Evolutionary conservation across 2,888 invertebrate genomes (phyloP), one percentile per base, ranked within the genome.

Genomic region (Ptycholaimellus sp.): DNA sequence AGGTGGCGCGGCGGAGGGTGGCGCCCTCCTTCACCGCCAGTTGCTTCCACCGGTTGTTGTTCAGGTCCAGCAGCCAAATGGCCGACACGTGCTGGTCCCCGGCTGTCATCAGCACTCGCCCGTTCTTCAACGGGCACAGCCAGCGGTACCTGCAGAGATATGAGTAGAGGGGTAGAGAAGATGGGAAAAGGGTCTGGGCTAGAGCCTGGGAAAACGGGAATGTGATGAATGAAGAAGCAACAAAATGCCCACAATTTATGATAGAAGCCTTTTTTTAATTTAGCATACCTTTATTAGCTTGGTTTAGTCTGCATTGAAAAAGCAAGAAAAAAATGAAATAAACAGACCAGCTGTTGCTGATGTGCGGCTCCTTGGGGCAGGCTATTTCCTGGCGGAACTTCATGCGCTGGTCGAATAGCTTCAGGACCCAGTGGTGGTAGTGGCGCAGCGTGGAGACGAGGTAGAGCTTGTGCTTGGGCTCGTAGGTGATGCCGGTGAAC

Each of bases 291-390:
- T n/a, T n/a, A n/a, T n/a, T n/a, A n/a, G n/a, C n/a, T n/a, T n/a
- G n/a, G n/a, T n/a, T n/a, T n/a, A n/a, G n/a, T n/a, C n/a, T n/a
- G n/a, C n/a, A n/a, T n/a, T n/a, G n/a, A n/a, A n/a, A n/a, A n/a
- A n/a, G n/a, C n/a, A n/a, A n/a, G n/a, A n/a, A n/a, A n/a, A n/a
- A n/a, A n/a, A n/a, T n/a, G n/a, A n/a, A n/a, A n/a, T n/a, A n/a
- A n/a, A n/a, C n/a, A n/a, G n/a, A n/a, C 39, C 39, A 39, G 20
- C 39, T 39, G 20, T 35, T 39, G 31, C 14, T 20, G 17, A 39
- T 25, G 9, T 5, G 7, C 11, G 32, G 33, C 28, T 37, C 37
- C 11, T 9, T 37, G 17, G 37, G 37, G 19, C 37, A 37, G 11
- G 37, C 22, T 9, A 29, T 35, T 29, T 35, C 36, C 25, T n/a